These are phyloP conservation scores for Caenorhabditis plicata DNA, from an alignment of 2,888 invertebrate species.

Conservation along the genomic window DNA sequence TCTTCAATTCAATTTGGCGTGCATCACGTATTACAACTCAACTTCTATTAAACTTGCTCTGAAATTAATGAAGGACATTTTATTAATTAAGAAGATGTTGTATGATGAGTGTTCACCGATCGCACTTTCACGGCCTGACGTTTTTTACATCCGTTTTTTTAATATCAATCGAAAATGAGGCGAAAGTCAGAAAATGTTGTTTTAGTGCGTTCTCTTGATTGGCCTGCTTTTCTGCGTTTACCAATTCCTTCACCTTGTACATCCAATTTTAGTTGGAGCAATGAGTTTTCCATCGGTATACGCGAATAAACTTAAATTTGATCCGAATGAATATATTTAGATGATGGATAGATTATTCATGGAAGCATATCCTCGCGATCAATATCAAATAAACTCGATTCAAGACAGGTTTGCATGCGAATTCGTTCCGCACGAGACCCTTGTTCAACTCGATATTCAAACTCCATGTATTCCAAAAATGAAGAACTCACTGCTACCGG, in stretches of 20 bases:
- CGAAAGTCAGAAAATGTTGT: too few relatives aligned
- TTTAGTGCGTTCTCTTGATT: slow-evolving; percentile 45
- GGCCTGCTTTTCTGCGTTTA: slow-evolving; percentile 51
- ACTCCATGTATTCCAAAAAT: slow-evolving; percentile 59
- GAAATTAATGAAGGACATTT: too few relatives aligned
- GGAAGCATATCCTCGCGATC: slow-evolving; percentile 50
- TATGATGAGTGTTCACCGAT: too few relatives aligned
- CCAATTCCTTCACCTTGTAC: slow-evolving; percentile 57
- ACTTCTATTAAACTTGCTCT: too few relatives aligned
- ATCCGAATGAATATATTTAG: slow-evolving; percentile 3
- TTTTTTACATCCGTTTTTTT: too few relatives aligned
- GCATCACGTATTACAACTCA: too few relatives aligned
- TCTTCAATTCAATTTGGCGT: too few relatives aligned
- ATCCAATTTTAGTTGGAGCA: slow-evolving; percentile 56
- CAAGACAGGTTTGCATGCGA: slow-evolving; percentile 51
- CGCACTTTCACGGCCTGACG: too few relatives aligned
- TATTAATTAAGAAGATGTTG: too few relatives aligned
- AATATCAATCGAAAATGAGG: too few relatives aligned
- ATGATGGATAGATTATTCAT: slow-evolving; percentile 58
- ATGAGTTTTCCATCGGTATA: slow-evolving; percentile 46
- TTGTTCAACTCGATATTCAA: slow-evolving; percentile 49
- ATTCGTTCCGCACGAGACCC: slow-evolving; percentile 45
- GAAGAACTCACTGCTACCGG: slow-evolving; percentile 58
- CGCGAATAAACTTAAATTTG: neutral
- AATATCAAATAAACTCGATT: slow-evolving; percentile 46